Evolutionary conservation across 2,113 vertebrate species (phyloP), one percentile per base, ranked within the genome.

Genomic region (Pimephales promelas): DNA sequence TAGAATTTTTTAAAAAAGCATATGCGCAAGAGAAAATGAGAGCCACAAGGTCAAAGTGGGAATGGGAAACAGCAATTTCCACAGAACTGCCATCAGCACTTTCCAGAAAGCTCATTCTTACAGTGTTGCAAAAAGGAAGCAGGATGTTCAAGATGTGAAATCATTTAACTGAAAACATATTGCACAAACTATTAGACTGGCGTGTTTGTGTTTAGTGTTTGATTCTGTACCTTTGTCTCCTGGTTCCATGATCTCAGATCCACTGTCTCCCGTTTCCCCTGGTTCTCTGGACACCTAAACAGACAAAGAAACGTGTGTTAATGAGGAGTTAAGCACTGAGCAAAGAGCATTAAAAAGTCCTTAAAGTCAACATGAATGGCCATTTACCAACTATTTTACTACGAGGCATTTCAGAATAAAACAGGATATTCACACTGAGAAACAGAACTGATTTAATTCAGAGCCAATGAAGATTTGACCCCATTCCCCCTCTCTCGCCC

Each of bases 181-280:
- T 62, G 59, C 7, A 9, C 31, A 6, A 57, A 10, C 47, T 49
- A 49, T 49, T 14, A 49, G 10, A 72, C 11, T 11, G 1, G 24
- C 4, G 57, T 7, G 14, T 11, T 28, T 36, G 13, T 4, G 14
- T 13, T 24, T 13, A 16, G 16, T n/a, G 31, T 56, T 24, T 26
- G 85, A 81, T 86, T 10, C 72, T 72, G 57, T 72, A 75, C 87
- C 89, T 86, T 86, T 89, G 75, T 95, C 92, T 92, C 93, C 95
- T n/a, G 89, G 87, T 1, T 98, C 96, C 70, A 95, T 93, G 87
- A 94, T 95, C 84, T 96, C 94, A 0, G 88, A 74, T 88, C 82
- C 83, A 90, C 89, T 94, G 86, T 95, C 89, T 79, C 86, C 74
- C 0, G 89, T 83, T 34, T 89, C 91, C 14, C 92, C 90, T 10